Evolutionary conservation across 2,888 invertebrate genomes (phyloP).

Genomic region (Mylabris sibirica): DNA sequence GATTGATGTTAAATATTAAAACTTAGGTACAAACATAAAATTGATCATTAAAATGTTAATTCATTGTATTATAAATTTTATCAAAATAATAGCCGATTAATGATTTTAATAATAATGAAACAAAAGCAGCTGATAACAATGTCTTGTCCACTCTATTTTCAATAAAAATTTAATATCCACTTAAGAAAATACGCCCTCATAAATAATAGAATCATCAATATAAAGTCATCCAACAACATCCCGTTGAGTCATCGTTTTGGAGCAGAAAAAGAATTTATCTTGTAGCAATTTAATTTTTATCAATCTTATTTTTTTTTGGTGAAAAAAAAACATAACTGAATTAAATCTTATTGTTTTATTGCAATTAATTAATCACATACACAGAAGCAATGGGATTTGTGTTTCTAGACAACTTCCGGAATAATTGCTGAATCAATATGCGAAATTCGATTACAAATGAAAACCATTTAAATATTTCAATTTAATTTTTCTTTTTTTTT

Average conservation of each 20-base stretch:
- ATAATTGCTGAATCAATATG: neutral
- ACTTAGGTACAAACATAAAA: no score
- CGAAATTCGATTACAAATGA: neutral
- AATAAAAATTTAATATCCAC: neutral
- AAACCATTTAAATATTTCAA: neutral
- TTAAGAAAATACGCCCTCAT: slow-evolving; percentile 6
- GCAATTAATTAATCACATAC: neutral
- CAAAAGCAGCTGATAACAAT: neutral
- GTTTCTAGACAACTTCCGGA: neutral
- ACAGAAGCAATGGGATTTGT: no score
- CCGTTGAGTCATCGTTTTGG: slow-evolving; percentile 2
- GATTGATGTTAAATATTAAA: neutral
- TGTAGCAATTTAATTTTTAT: neutral
- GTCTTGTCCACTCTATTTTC: neutral
- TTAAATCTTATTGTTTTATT: slow-evolving; percentile 3
- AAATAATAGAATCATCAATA: slow-evolving; percentile 3
- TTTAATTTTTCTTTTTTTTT: neutral
- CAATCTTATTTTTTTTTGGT: neutral
- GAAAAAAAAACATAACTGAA: neutral
- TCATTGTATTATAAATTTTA: neutral
- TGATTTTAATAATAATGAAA: neutral
- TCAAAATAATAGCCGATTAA: neutral
- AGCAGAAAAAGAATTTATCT: neutral
- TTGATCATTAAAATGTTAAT: neutral
- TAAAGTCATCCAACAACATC: neutral